Evolutionary conservation across 2,888 invertebrate species (phyloP), one percentile per base, ranked within the genome.

Genomic region (Ichneumoninae sp.): DNA sequence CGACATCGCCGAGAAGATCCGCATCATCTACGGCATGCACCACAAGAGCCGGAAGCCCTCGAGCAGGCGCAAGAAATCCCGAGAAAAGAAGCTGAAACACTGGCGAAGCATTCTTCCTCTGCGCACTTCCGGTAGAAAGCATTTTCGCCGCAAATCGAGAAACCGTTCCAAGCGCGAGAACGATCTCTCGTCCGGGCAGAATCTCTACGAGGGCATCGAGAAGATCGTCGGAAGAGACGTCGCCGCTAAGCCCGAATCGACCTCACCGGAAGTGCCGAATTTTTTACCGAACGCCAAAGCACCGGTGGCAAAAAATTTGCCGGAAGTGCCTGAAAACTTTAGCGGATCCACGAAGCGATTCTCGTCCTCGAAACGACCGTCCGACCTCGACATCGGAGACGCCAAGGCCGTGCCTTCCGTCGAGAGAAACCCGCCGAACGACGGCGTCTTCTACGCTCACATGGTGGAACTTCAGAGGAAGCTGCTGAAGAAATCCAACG

Each of bases 1-100:
- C 30, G 71, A 81, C 0, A 79, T 88, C 10, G 66, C 86, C 13
- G 88, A 88, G 68, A 88, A 87, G 63, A 88, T 88, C 40, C 83
- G 86, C 52, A 87, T 88, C 30, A 54, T 87, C 36, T 88, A 88
- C 63, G 82, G 81, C 0, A 81, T 88, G 83, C 73, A 73, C 57
- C 86, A 81, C 63, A 73, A 76, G 44, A 26, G 68, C 0, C 44
- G 54, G 8, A 83, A 75, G 52, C 40, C 47, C 74, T 13, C 33
- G 16, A 19, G 7, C 19, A 7, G 19, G 6, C 13, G 3, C n/a
- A 50, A 65, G 33, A 75, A 63, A 26, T 19, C 19, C 7, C 33
- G 13, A 5, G 33, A 5, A 6, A 50, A 69, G 16, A 78, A 81
- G 52, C 54, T 71, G 19, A 26, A 78, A 50, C 65, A 70, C 70